These are phyloP conservation scores for Morpho achilles DNA, from an alignment of 2,888 invertebrate genomes.

Conservation along the genomic window DNA sequence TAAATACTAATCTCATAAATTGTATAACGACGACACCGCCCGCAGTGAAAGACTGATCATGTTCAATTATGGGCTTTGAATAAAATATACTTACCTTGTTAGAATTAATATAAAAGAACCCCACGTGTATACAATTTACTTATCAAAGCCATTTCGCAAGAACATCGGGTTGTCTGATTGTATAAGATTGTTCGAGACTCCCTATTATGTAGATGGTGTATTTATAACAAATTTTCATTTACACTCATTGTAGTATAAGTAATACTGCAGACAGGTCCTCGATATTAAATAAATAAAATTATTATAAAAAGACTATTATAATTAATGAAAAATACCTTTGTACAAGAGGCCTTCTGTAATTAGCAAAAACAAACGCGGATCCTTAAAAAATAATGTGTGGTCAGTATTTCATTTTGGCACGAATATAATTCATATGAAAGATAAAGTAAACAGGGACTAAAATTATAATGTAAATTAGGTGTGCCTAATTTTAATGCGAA, in stretches of 20 bases:
- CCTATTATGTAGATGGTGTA: no score
- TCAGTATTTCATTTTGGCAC: background rate
- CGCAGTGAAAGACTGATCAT: constrained; percentile 14
- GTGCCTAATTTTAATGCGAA: background rate
- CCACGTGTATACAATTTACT: constrained; percentile 8
- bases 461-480: background rate
- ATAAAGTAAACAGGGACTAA: background rate
- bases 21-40: constrained; percentile 12
- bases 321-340: no score
- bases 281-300: no score
- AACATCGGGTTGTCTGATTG: no score
- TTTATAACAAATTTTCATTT: no score
- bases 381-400: background rate
- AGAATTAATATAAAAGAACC: constrained; percentile 2
- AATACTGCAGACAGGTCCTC: no score
- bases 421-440: background rate
- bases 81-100: constrained; percentile 6
- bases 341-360: background rate
- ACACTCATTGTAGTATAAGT: no score
- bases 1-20: constrained; percentile 8
- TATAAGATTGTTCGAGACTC: no score
- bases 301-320: no score
- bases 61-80: constrained; percentile 14
- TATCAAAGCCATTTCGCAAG: no score
- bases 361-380: background rate